Conservation (phyloP, 2,888 invertebrate species). For the Euphydryas editha region DNA sequence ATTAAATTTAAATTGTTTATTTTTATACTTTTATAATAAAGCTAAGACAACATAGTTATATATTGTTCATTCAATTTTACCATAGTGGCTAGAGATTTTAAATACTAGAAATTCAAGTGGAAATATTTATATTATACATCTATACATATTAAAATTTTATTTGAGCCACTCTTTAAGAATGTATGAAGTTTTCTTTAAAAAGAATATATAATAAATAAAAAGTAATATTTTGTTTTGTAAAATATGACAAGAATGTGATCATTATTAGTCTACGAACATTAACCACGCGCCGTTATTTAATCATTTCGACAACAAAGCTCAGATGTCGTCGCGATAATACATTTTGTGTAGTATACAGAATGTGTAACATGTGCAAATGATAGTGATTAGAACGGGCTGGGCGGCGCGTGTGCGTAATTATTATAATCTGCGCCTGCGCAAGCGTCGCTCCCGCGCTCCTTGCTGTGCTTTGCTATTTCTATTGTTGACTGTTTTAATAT, state of each 20-base stretch:
- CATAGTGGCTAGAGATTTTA: too few species aligned
- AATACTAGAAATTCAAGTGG: too few species aligned
- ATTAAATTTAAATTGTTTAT: too few species aligned
- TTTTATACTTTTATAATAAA: too few species aligned
- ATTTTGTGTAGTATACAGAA: conserved; percentile 76
- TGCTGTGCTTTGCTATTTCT: conserved; percentile 44
- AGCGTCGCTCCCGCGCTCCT: conserved; percentile 47
- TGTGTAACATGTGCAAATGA: conserved; percentile 77
- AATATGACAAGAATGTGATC: conserved; percentile 13
- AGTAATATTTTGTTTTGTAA: too few species aligned
- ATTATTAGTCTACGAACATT: conserved; percentile 24
- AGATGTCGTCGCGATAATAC: conserved; percentile 70
- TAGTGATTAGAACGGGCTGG: conserved; percentile 74
- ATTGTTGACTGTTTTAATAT: conserved; percentile 39
- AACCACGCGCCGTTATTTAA: conserved; percentile 34
- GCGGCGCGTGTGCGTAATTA: conserved; percentile 78
- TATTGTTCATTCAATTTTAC: too few species aligned
- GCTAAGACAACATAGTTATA: too few species aligned
- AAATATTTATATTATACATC: too few species aligned
- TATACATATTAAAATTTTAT: too few species aligned
- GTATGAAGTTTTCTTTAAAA: not conserved
- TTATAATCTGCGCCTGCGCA: conserved; percentile 68
- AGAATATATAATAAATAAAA: not conserved
- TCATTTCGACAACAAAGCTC: conserved; percentile 44
- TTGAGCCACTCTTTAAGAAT: too few species aligned